phyloP scores from a whole-genome alignment of 2,888 invertebrate genomes.

The Magallana nippona region DNA sequence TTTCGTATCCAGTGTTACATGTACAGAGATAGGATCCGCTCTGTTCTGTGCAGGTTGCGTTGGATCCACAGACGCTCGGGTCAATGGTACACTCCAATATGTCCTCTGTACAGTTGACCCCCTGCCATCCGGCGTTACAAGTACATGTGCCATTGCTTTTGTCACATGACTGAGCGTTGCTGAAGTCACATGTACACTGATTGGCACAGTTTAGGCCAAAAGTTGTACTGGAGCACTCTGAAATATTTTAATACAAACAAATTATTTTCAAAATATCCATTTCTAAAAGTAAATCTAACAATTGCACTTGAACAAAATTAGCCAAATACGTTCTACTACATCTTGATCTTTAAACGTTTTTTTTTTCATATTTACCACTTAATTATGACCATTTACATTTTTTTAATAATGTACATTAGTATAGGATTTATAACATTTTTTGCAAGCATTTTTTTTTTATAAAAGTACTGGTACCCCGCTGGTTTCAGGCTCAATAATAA shows the following conservation, averaged over 20 bases:
- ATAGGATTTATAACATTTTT: too few relatives aligned
- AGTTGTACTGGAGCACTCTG: conserved; percentile 83
- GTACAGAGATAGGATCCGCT: conserved; percentile 37
- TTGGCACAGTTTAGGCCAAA: conserved; percentile 81
- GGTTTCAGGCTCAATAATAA: too few relatives aligned
- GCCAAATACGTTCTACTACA: too few relatives aligned
- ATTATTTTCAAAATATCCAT: background rate
- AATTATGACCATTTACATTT: too few relatives aligned
- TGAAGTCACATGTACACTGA: conserved; percentile 80
- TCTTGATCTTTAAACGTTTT: too few relatives aligned
- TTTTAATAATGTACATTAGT: too few relatives aligned
- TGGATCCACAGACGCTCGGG: conserved; percentile 20
- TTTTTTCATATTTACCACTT: too few relatives aligned
- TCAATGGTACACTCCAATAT: conserved; percentile 39
- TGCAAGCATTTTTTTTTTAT: too few relatives aligned
- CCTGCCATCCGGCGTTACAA: conserved; percentile 88
- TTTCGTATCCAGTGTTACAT: conserved; percentile 34
- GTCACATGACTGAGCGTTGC: conserved; percentile 65
- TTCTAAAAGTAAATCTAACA: too few relatives aligned
- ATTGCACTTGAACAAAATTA: too few relatives aligned
- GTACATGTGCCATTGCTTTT: conserved; percentile 83
- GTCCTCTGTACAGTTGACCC: conserved; percentile 54
- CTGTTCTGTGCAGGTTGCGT: conserved; percentile 27
- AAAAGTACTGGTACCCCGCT: too few relatives aligned
- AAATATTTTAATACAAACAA: conserved; percentile 33